Evolutionary conservation across 2,113 vertebrate species (phyloP), one percentile per base, ranked within the genome.

Genomic region (Lagopus muta): DNA sequence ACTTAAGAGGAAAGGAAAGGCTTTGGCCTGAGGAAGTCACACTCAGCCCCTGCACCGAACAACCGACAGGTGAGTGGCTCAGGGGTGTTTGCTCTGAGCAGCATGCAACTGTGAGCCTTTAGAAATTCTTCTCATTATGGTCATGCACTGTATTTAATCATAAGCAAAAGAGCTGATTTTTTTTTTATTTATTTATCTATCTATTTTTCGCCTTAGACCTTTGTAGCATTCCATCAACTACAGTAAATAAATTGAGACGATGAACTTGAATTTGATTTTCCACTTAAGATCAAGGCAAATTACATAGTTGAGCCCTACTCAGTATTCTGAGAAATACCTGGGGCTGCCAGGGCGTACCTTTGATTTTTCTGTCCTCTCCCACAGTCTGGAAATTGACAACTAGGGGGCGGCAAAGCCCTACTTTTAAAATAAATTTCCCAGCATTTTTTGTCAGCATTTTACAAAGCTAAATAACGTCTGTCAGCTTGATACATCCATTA

Each of bases 321-420:
- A 38, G 20, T 58, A 12, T 82, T 65, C 45, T 66, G 30, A 50
- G 22, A 6, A 40, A 86, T 38, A 25, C 34, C 52, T 50, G 52
- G 13, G 15, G 7, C 34, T 0, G 10, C 38, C 38, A 38, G 38
- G 18, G 16, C 13, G 4, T 12, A 10, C 6, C 58, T 80, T 10
- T 15, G 22, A 5, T 67, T 75, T 42, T 89, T 45, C 28, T 18
- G 8, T 67, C 43, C 66, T 76, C 58, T 76, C 20, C 7, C 32
- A 10, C 28, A 90, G 7, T 96, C 89, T 92, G 80, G 19, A 25
- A 54, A 70, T 22, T 67, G 86, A 61, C 90, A 47, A 86, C 97
- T 92, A 98, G 98, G 93, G 97, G 98, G 97, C 97, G 98, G 97
- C 97, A 98, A 96, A 97, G 92, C 36, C 89, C 89, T 60, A 96